phyloP scores from a whole-genome alignment of 2,797 vertebrate species.

The Crenuchus spilurus region DNA sequence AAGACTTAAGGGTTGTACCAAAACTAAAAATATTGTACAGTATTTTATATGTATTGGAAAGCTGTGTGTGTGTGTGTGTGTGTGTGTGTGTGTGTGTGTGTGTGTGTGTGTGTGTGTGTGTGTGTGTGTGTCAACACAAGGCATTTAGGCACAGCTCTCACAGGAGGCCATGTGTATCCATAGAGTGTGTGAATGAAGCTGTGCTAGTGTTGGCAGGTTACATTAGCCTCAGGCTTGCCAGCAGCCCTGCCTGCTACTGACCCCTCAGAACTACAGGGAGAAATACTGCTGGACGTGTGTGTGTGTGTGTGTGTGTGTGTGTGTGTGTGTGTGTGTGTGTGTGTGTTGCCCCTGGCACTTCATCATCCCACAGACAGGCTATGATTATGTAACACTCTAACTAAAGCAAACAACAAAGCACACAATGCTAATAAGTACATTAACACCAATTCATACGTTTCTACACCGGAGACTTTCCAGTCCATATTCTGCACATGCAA shows the following conservation, averaged over 20 bases:
- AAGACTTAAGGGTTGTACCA: too few species aligned
- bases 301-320: not conserved
- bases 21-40: too few species aligned
- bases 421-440: too few species aligned
- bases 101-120: not conserved
- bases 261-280: conserved; percentile 14
- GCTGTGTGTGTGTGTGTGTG: not conserved
- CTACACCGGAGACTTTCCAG: too few species aligned
- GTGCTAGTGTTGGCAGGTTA: conserved; percentile 39
- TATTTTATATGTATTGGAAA: too few species aligned
- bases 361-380: not conserved
- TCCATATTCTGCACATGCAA: too few species aligned
- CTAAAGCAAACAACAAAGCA: not conserved
- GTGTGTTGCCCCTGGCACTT: conserved; percentile 1
- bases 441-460: too few species aligned
- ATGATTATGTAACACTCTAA: conserved; percentile 14
- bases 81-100: not conserved
- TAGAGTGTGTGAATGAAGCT: conserved; percentile 21
- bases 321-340: conserved; percentile 17
- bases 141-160: not conserved
- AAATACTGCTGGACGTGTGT: conserved; percentile 4
- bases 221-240: conserved; percentile 26
- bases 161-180: conserved; percentile 3
- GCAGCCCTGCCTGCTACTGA: conserved; percentile 22
- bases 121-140: not conserved